Percentiles rank a stretch among this genome's conserved stretches.
Evolutionary conservation across 2,113 vertebrate genomes (phyloP).

Genomic region (Gallinago media): DNA sequence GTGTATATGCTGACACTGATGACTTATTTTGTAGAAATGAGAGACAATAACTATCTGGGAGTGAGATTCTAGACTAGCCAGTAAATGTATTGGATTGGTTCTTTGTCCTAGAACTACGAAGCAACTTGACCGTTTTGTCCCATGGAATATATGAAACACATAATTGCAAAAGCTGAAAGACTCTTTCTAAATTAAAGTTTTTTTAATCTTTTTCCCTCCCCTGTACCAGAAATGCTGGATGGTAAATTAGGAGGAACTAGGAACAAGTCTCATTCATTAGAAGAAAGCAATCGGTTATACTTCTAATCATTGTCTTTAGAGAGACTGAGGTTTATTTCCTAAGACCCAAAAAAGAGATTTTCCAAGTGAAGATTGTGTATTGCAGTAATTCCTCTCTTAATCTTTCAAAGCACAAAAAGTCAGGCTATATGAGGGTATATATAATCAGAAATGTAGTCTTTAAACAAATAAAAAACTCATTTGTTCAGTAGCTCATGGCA

Average conservation of each 20-base stretch:
- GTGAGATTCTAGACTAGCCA: not conserved
- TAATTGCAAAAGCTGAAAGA: not conserved
- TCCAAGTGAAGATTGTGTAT: not conserved
- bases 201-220: not conserved
- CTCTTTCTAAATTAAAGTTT: not conserved
- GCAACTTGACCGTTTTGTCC: not conserved
- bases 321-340: not conserved
- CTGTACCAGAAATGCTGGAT: not conserved
- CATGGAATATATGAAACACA: not conserved
- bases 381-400: constrained; percentile 3
- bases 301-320: not conserved
- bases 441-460: not conserved
- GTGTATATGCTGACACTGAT: not conserved
- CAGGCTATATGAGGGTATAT: not conserved
- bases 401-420: constrained; percentile 11
- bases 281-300: not conserved
- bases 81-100: not conserved
- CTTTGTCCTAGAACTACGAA: not conserved
- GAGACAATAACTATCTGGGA: not conserved
- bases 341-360: not conserved
- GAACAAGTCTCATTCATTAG: not conserved
- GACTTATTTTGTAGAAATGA: not conserved
- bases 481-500: not conserved
- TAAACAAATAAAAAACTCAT: not conserved
- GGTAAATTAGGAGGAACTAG: not conserved